phyloP scores from a whole-genome alignment of 2,113 vertebrate species.

The Zosterops lateralis region DNA sequence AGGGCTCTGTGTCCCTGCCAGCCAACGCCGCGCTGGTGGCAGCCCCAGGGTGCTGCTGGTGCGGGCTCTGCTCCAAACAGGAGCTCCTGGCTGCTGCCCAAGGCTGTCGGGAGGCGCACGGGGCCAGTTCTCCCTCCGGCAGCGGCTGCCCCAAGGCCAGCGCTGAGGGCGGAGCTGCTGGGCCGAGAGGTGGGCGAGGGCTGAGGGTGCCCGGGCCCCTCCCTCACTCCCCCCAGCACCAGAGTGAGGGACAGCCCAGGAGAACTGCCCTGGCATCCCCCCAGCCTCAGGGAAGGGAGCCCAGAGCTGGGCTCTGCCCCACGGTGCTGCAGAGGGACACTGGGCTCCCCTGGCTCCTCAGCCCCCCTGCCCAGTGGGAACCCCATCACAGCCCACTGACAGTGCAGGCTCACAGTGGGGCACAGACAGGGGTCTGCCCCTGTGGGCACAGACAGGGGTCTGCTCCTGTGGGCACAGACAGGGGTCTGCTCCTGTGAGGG shows the following conservation, averaged over 20 bases:
- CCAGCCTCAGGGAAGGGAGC: not conserved
- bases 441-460: no score
- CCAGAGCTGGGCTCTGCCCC: not conserved
- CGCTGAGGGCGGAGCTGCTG: fast-evolving
- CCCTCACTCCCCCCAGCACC: not conserved
- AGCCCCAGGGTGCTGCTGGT: not conserved
- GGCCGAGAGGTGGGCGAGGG: not conserved
- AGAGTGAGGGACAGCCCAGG: not conserved
- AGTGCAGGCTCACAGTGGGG: fast-evolving
- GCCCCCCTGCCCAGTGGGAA: not conserved
- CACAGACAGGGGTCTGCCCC: not conserved
- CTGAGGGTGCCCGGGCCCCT: not conserved
- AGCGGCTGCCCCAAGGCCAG: not conserved
- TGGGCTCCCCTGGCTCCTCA: not conserved
- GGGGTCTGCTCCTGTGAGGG: not conserved
- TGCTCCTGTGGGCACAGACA: not conserved
- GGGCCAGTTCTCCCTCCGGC: not conserved
- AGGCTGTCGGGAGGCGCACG: not conserved
- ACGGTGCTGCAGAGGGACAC: fast-evolving
- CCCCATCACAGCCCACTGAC: not conserved
- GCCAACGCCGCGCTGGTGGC: fast-evolving
- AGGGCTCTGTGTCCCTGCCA: not conserved
- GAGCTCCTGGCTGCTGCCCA: not conserved
- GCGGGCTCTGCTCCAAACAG: fast-evolving
- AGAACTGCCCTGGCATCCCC: not conserved